These are phyloP conservation scores for Leptobrachium leishanense DNA, from an alignment of 2,113 vertebrate species.

Conservation along the genomic window DNA sequence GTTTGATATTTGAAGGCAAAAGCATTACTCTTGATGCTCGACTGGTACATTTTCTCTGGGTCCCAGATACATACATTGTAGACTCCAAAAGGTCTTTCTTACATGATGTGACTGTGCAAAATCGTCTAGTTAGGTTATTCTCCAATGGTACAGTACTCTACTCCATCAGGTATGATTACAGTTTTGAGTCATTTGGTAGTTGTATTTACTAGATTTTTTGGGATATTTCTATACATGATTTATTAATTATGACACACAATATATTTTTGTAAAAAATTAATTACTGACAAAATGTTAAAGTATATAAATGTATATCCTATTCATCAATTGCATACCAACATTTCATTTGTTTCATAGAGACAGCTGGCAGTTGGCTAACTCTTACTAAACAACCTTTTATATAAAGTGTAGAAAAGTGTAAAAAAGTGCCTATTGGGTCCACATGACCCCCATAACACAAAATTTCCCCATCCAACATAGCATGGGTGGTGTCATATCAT, in stretches of 20 bases:
- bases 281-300: not conserved
- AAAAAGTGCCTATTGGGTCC: no score
- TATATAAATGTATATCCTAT: not conserved
- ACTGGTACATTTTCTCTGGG: constrained; percentile 85
- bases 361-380: no score
- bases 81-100: constrained; percentile 88
- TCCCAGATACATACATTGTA: constrained; percentile 89
- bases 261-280: not conserved
- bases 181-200: not conserved
- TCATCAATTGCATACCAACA: not conserved
- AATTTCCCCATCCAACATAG: no score
- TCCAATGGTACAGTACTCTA: constrained; percentile 87
- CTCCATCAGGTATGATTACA: constrained; percentile 73
- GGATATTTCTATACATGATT: not conserved
- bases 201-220: not conserved
- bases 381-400: no score
- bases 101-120: constrained; percentile 83
- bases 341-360: not conserved
- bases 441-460: no score
- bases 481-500: no score
- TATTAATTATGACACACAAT: no score
- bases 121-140: constrained; percentile 84
- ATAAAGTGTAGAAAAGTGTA: no score
- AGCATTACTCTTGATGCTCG: constrained; percentile 86
- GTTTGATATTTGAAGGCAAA: constrained; percentile 80